A percentile compares a stretch with the other conserved stretches of the same genome.
Evolutionary conservation across 2,113 vertebrate genomes (phyloP).

Genomic region (Emydura subglobosa): DNA sequence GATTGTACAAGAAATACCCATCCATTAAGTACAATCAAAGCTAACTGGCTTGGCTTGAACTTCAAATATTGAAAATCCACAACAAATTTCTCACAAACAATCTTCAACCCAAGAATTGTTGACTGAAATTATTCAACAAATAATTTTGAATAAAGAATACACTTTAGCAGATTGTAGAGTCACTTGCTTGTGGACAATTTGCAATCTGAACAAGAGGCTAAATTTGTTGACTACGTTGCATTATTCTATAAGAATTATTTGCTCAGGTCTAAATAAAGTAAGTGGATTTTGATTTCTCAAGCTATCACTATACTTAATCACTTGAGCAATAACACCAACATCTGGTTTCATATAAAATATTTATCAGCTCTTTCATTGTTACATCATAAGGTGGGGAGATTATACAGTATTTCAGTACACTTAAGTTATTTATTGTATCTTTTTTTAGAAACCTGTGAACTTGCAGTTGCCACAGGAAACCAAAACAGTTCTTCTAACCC

Average conservation of each 20-base stretch:
- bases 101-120: neutral
- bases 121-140: neutral
- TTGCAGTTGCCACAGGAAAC: constrained; percentile 14
- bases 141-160: neutral
- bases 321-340: neutral
- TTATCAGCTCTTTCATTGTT: neutral
- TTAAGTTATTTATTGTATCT: neutral
- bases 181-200: neutral
- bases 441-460: neutral
- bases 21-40: neutral
- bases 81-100: neutral
- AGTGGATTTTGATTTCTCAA: neutral
- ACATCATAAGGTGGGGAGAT: neutral
- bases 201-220: neutral
- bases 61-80: neutral
- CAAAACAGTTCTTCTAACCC: constrained; percentile 2
- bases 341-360: neutral
- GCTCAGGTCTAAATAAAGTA: neutral
- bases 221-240: neutral
- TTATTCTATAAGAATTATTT: neutral
- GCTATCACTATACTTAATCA: neutral
- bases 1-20: neutral
- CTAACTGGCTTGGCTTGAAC: neutral
- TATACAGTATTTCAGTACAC: neutral
- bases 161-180: neutral